These are phyloP conservation scores for Gastrophryne carolinensis DNA, from an alignment of 2,797 vertebrate species.

Conservation along the genomic window DNA sequence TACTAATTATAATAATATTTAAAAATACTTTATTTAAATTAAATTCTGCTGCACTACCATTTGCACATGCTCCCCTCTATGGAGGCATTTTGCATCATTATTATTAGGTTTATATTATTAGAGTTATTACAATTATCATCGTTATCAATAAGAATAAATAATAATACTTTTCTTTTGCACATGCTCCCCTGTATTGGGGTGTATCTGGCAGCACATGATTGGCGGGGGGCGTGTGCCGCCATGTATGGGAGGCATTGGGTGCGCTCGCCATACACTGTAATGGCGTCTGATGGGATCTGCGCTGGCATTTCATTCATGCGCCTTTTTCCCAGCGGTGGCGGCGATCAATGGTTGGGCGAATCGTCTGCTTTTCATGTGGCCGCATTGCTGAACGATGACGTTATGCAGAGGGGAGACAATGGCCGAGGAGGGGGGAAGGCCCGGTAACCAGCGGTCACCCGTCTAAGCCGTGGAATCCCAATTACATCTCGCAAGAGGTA, in stretches of 20 bases:
- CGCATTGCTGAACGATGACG: constrained; percentile 36
- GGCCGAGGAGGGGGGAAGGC: not conserved
- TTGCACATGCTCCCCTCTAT: too few relatives aligned
- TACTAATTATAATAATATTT: too few relatives aligned
- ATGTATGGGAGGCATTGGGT: not conserved
- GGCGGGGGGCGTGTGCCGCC: not conserved
- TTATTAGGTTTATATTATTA: too few relatives aligned
- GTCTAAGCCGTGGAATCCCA: constrained; percentile 34
- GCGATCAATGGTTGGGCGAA: not conserved
- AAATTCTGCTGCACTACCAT: too few relatives aligned
- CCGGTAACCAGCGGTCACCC: constrained; percentile 26
- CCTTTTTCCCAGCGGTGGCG: not conserved
- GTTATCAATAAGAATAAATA: too few relatives aligned
- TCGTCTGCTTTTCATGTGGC: constrained; percentile 22
- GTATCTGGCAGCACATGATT: too few relatives aligned
- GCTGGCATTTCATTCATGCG: constrained; percentile 4
- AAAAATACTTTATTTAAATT: too few relatives aligned
- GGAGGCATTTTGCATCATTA: too few relatives aligned
- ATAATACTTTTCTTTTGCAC: too few relatives aligned
- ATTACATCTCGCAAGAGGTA: constrained; percentile 34
- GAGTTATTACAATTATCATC: too few relatives aligned
- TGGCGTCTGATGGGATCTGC: not conserved
- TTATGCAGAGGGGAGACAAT: constrained; percentile 47
- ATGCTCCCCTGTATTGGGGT: too few relatives aligned
- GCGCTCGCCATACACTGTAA: not conserved